Conservation (phyloP, 2,797 vertebrate genomes). For the Natrix natrix region DNA sequence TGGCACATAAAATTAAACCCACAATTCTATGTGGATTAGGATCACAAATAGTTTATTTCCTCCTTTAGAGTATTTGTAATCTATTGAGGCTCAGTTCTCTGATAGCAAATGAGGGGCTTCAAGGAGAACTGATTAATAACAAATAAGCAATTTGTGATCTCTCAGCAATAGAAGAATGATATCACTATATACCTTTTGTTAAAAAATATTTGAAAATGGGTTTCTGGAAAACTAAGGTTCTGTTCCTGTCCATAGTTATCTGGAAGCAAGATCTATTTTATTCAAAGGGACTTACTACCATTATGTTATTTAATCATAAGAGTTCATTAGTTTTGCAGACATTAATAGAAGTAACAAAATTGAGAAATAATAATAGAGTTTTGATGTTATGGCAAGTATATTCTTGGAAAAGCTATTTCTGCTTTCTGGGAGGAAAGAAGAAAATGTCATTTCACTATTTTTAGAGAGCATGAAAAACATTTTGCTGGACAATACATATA, state of each 20-base stretch:
- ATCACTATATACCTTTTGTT: neutral
- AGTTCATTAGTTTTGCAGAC: neutral
- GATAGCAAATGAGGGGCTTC: neutral
- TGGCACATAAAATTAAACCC: neutral
- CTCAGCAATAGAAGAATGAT: neutral
- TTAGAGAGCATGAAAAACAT: neutral
- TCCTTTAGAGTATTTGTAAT: neutral
- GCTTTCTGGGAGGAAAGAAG: neutral
- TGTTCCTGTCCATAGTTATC: neutral
- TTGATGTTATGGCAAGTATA: neutral
- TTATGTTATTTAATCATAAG: neutral
- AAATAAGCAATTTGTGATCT: neutral
- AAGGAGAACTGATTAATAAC: neutral
- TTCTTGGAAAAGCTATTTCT: neutral
- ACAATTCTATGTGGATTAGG: neutral
- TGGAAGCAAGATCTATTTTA: neutral
- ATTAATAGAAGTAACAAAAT: neutral
- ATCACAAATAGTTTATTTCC: neutral
- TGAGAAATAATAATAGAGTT: neutral
- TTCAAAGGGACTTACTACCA: neutral
- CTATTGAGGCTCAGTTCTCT: neutral
- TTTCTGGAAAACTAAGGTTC: neutral
- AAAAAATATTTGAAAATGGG: neutral
- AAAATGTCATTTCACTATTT: neutral
- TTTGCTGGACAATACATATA: neutral